Percentiles rank a stretch among this genome's conserved stretches.
These are phyloP conservation scores for Abrostola triplasia DNA, from an alignment of 2,888 invertebrate species.

Conservation along the genomic window DNA sequence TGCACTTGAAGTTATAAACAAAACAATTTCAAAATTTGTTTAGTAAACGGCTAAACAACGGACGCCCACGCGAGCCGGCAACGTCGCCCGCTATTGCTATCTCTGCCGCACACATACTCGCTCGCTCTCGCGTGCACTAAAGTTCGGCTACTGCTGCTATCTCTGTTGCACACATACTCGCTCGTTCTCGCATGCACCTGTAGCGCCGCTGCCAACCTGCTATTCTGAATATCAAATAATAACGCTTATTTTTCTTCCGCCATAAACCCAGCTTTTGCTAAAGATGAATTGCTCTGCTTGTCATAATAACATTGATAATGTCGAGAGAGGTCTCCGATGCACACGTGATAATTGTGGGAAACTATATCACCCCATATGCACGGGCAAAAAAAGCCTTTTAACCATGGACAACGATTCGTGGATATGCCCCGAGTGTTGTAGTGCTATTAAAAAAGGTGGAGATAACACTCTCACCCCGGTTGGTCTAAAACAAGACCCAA, in stretches of 20 bases:
- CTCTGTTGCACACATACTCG: constrained; percentile 9
- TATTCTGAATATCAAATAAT: too few relatives aligned
- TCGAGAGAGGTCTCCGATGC: constrained; percentile 7
- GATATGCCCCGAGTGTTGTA: background rate
- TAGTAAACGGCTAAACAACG: background rate
- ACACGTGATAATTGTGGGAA: constrained; percentile 2
- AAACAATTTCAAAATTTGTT: background rate
- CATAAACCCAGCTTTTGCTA: background rate
- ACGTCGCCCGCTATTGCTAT: background rate
- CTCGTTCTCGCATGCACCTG: constrained; percentile 8
- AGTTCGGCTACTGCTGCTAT: background rate
- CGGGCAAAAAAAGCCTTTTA: constrained; percentile 48
- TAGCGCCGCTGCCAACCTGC: background rate
- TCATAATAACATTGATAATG: constrained; percentile 7
- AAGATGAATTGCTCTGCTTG: constrained; percentile 7
- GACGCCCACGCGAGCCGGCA: background rate
- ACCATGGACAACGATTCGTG: constrained; percentile 40
- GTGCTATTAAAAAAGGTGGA: background rate
- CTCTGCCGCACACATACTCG: background rate
- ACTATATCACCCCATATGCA: background rate
- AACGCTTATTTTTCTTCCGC: background rate
- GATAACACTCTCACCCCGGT: background rate
- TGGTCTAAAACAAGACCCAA: background rate
- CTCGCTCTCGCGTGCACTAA: background rate
- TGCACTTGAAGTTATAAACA: background rate